These are phyloP conservation scores for Stenurella melanura DNA, from an alignment of 2,888 invertebrate genomes.

Conservation along the genomic window DNA sequence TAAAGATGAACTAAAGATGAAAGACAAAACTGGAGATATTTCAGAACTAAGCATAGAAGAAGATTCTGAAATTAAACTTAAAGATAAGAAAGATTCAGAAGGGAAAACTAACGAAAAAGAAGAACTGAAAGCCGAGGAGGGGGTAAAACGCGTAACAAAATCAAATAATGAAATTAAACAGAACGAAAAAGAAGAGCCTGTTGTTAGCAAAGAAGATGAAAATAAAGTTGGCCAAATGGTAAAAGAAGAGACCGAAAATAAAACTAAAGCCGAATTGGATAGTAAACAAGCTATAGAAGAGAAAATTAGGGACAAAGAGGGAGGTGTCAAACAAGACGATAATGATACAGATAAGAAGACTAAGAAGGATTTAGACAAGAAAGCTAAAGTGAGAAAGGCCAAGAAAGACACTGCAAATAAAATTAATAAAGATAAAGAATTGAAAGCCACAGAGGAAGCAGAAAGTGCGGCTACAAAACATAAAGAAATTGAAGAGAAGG, in stretches of 20 bases:
- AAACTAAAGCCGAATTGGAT: slow-evolving; percentile 36
- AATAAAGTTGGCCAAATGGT: slow-evolving; percentile 46
- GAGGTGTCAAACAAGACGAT: no score
- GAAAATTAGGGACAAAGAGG: slow-evolving; percentile 53
- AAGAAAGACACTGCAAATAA: slow-evolving; percentile 40
- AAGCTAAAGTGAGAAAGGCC: slow-evolving; percentile 42
- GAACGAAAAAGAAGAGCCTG: slow-evolving; percentile 39
- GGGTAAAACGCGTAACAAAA: slow-evolving; percentile 40
- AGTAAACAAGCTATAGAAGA: slow-evolving; percentile 53
- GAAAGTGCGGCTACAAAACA: slow-evolving; percentile 40
- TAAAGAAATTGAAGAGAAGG: slow-evolving; percentile 48
- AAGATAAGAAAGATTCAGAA: background rate
- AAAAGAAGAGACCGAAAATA: slow-evolving; percentile 43
- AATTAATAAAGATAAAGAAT: slow-evolving; percentile 45
- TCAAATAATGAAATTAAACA: slow-evolving; percentile 40
- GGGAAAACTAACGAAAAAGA: background rate
- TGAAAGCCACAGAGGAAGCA: slow-evolving; percentile 48
- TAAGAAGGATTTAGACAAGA: slow-evolving; percentile 43
- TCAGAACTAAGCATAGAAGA: background rate
- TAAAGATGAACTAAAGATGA: background rate
- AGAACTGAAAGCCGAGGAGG: slow-evolving; percentile 42
- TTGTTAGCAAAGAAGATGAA: slow-evolving; percentile 47
- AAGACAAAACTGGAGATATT: background rate
- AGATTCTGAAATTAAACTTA: background rate
- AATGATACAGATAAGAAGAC: slow-evolving; percentile 38